A percentile compares a stretch with the other conserved stretches of the same genome.
Conservation (phyloP, 2,113 vertebrate genomes). For the Cephalopterus ornatus region DNA sequence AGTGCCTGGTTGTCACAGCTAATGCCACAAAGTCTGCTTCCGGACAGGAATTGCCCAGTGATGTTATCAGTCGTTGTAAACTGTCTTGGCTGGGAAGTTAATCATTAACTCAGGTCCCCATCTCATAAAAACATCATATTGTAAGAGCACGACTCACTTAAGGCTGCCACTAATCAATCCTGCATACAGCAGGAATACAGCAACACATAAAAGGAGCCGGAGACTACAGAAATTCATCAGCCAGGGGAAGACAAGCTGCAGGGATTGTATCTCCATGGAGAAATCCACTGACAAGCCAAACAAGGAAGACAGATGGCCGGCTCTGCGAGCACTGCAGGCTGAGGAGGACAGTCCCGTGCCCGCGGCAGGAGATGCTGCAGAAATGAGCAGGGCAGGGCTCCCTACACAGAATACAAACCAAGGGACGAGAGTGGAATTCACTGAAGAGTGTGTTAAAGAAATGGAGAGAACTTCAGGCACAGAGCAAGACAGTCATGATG, state of each 20-base stretch:
- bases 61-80: constrained; percentile 56
- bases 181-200: neutral
- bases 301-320: rapidly evolving
- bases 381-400: neutral
- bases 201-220: constrained; percentile 1
- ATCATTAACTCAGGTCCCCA: constrained; percentile 60
- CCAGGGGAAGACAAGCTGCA: neutral
- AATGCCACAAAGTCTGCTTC: constrained; percentile 22
- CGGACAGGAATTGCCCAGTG: neutral
- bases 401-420: rapidly evolving
- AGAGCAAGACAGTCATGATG: neutral
- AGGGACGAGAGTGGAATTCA: rapidly evolving
- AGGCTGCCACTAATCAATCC: neutral
- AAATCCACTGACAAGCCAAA: neutral
- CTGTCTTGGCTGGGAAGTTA: constrained; percentile 41
- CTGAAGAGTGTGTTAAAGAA: neutral
- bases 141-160: neutral
- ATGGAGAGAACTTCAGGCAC: neutral
- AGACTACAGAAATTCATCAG: neutral
- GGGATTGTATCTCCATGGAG: neutral
- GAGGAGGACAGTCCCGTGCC: rapidly evolving
- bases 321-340: neutral
- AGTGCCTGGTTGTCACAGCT: neutral
- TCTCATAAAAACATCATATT: constrained; percentile 19
- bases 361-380: neutral